phyloP scores from a whole-genome alignment of 2,888 invertebrate species.

The Esperia sulphurella region DNA sequence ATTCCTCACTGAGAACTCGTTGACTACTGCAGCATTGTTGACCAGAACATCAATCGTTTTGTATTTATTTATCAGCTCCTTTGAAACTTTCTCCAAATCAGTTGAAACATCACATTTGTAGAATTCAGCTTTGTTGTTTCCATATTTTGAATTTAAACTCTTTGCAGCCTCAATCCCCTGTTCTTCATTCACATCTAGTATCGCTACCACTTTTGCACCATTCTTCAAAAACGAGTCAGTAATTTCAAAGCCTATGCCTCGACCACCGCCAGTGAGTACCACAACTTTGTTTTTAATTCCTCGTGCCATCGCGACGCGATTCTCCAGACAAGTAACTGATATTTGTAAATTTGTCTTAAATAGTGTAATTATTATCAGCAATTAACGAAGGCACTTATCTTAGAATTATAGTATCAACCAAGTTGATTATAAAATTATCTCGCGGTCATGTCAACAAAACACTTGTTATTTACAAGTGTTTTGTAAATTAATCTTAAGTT shows the following conservation, averaged over 20 bases:
- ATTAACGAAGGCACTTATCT: too few relatives aligned
- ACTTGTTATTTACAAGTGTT: too few relatives aligned
- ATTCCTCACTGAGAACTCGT: slow-evolving; percentile 10
- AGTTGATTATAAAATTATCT: too few relatives aligned
- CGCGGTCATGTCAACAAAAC: too few relatives aligned
- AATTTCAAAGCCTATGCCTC: slow-evolving; percentile 69
- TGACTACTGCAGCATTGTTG: slow-evolving; percentile 50
- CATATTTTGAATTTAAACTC: slow-evolving; percentile 54
- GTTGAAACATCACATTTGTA: slow-evolving; percentile 64
- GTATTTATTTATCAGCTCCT: slow-evolving; percentile 26
- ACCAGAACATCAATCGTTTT: slow-evolving; percentile 47
- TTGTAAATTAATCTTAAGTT: too few relatives aligned
- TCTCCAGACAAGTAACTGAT: too few relatives aligned
- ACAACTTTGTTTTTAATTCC: slow-evolving; percentile 24
- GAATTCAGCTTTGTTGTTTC: slow-evolving; percentile 56
- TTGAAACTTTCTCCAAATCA: slow-evolving; percentile 50
- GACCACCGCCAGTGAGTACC: slow-evolving; percentile 71
- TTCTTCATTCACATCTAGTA: slow-evolving; percentile 29
- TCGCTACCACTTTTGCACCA: slow-evolving; percentile 33
- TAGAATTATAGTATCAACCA: too few relatives aligned
- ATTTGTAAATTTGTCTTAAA: too few relatives aligned
- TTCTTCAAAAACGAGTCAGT: slow-evolving; percentile 58
- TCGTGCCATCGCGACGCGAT: neutral
- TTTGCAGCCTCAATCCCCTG: slow-evolving; percentile 41
- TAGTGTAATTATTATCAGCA: too few relatives aligned